These are phyloP conservation scores for Petrocephalus microphthalmus DNA, from an alignment of 2,113 vertebrate species.

Conservation along the genomic window DNA sequence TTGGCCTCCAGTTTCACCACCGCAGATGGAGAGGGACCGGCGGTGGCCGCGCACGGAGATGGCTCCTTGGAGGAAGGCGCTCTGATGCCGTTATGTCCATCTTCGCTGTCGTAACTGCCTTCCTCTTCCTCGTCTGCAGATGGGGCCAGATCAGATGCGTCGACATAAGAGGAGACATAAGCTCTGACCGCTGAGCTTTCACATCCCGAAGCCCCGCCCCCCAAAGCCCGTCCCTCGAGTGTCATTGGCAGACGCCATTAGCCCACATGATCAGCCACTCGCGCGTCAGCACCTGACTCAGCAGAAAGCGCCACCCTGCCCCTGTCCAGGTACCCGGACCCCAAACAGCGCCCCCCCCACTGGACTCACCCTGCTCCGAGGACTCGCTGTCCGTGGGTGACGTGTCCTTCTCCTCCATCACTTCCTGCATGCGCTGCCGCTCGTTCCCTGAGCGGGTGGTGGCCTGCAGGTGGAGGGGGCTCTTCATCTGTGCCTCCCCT, in stretches of 20 bases:
- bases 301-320: not conserved
- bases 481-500: constrained; percentile 33
- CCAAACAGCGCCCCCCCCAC: not conserved
- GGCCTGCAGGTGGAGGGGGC: constrained; percentile 38
- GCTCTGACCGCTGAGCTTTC: not conserved
- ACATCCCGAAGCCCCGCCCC: constrained; percentile 23
- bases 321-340: not conserved
- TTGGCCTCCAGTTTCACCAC: constrained; percentile 95
- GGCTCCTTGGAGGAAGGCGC: constrained; percentile 53
- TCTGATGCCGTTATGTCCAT: constrained; percentile 58
- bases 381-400: constrained; percentile 55
- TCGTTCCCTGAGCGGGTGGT: constrained; percentile 30
- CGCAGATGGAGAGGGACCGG: constrained; percentile 82
- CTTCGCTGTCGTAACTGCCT: constrained; percentile 76
- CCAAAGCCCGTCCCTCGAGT: constrained; percentile 34
- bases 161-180: not conserved
- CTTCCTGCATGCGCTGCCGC: constrained; percentile 34
- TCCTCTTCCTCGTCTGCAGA: constrained; percentile 67
- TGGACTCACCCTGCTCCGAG: constrained; percentile 54
- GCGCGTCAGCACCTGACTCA: constrained; percentile 39
- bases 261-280: constrained; percentile 18
- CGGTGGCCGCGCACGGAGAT: constrained; percentile 50
- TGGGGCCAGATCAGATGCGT: not conserved
- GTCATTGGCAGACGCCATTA: constrained; percentile 46
- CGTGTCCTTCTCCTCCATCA: constrained; percentile 51